These are phyloP conservation scores for Lutraria rhynchaena DNA, from an alignment of 1,140 invertebrate species.

Conservation along the genomic window DNA sequence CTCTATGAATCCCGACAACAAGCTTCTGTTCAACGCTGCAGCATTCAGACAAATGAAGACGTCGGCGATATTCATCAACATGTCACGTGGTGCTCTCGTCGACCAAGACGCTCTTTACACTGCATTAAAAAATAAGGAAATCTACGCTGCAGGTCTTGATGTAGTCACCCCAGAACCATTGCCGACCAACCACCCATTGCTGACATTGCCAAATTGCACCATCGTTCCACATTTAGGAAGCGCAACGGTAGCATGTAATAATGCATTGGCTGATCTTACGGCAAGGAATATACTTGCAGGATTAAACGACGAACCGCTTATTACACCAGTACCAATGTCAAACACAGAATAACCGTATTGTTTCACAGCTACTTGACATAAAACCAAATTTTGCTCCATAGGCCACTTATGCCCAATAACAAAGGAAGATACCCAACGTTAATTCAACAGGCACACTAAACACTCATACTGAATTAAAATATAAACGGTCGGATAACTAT, in stretches of 20 bases:
- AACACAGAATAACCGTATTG: no score
- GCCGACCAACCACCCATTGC: conserved; percentile 89
- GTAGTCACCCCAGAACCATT: conserved; percentile 96
- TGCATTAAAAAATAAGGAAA: conserved; percentile 83
- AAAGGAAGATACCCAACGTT: no score
- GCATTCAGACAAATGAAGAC: conserved; percentile 80
- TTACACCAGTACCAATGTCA: conserved; percentile 84
- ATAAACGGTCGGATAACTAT: no score
- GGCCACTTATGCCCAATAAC: no score
- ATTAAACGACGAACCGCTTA: conserved; percentile 86
- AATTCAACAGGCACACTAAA: no score
- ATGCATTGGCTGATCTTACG: conserved; percentile 92
- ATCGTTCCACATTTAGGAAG: conserved; percentile 96
- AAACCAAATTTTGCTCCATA: no score
- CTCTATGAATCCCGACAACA: conserved; percentile 75
- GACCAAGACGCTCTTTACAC: conserved; percentile 79
- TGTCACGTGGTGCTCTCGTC: conserved; percentile 79
- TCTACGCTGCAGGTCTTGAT: conserved; percentile 94
- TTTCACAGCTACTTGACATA: no score
- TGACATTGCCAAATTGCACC: conserved; percentile 91
- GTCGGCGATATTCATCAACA: conserved; percentile 79
- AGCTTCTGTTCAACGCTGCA: conserved; percentile 74
- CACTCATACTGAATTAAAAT: no score
- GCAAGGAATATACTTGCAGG: conserved; percentile 93
- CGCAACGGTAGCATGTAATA: conserved; percentile 90